Evolutionary conservation across 2,888 invertebrate genomes (phyloP), one percentile per base, ranked within the genome.

Genomic region (Melanophora roralis): DNA sequence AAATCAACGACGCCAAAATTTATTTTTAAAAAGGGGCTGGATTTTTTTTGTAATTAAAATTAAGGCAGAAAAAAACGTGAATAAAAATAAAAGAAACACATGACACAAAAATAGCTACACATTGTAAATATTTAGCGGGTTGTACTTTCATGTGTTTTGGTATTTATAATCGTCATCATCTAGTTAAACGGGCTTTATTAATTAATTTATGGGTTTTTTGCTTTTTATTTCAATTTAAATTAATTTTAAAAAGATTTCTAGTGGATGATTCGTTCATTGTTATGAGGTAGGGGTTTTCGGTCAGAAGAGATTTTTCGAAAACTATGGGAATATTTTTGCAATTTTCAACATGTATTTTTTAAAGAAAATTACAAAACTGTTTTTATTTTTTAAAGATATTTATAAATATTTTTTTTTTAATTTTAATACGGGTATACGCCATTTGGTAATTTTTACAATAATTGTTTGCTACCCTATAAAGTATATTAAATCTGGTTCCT

Each of bases 111-210:
- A 51, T n/a, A n/a, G n/a, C n/a, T n/a, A n/a, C n/a, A 21, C 32
- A 68, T 23, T 59, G 27, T 27, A 27, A 49, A 51, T 12, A 6
- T 51, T 40, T 53, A 1, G 4, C 21, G 51, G 16, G 3, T 71
- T 47, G 36, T 75, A 16, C 53, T 45, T 65, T 27, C 6, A 32
- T 38, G 7, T 14, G 36, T 5, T 45, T 43, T 57, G 64, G 19
- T 62, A 11, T 71, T 47, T 40, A 57, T 40, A 34, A 21, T 27
- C 16, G 16, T 21, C 62, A 60, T 49, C 69, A 64, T 21, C 27
- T 53, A 78, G 12, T 16, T 59, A 69, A 79, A 79, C 67, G 62
- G 72, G 78, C 72, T 78, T 72, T 72, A 73, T 73, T 67, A 78
- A 72, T 78, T 78, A 67, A 78, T 78, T 78, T 72, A 78, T 78